Evolutionary conservation across 2,888 invertebrate genomes (phyloP).

Genomic region (Chesias legatella): DNA sequence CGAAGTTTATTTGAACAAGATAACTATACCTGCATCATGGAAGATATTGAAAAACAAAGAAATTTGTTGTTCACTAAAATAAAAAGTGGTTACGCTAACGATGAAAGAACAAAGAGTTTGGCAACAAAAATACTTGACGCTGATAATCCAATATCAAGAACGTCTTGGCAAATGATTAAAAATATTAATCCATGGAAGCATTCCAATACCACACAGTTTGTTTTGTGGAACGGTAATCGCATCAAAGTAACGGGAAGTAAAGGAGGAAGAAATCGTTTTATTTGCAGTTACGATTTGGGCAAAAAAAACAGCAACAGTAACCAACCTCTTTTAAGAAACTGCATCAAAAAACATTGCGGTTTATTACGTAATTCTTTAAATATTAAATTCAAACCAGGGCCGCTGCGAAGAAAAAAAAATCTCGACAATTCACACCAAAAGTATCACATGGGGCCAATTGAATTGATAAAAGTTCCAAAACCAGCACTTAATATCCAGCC

Average conservation of each 20-base stretch:
- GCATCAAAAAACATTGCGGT: constrained; percentile 13
- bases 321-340: constrained; percentile 11
- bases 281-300: constrained; percentile 48
- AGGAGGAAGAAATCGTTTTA: constrained; percentile 59
- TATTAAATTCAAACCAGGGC: constrained; percentile 79
- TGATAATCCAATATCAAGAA: constrained; percentile 53
- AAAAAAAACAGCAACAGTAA: constrained; percentile 30
- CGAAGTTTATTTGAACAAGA: constrained; percentile 60
- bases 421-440: constrained; percentile 68
- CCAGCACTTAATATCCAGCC: constrained; percentile 72
- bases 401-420: constrained; percentile 69
- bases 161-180: constrained; percentile 68
- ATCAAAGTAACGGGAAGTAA: constrained; percentile 61
- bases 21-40: constrained; percentile 43
- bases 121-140: constrained; percentile 53
- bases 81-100: constrained; percentile 46
- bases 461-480: constrained; percentile 72
- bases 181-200: constrained; percentile 61
- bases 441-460: constrained; percentile 63
- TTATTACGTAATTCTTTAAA: constrained; percentile 53
- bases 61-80: constrained; percentile 58
- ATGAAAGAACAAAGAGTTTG: constrained; percentile 52
- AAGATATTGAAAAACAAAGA: constrained; percentile 57
- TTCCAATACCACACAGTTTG: constrained; percentile 49
- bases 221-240: constrained; percentile 56